Conservation (phyloP, 2,113 vertebrate species). For the Acrocephalus kingi region DNA sequence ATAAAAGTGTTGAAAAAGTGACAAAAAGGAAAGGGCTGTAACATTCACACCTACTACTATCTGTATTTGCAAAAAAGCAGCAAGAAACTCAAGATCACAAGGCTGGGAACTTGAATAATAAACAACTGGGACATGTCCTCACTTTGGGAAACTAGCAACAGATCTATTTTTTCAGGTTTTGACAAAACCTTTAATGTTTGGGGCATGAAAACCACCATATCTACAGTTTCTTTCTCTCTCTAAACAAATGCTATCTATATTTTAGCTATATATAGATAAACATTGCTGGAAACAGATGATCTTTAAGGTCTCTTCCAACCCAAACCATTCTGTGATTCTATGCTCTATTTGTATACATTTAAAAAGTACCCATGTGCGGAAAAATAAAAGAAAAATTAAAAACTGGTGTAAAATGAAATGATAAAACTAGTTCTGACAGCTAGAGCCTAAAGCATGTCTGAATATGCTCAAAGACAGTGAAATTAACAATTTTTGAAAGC, state of each 20-base stretch:
- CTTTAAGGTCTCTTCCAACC: neutral
- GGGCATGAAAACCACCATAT: neutral
- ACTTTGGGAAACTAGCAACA: neutral
- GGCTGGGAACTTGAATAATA: slow-evolving; percentile 29
- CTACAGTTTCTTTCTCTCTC: neutral
- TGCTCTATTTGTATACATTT: neutral
- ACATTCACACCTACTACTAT: slow-evolving; percentile 36
- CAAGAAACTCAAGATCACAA: slow-evolving; percentile 19
- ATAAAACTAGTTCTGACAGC: neutral
- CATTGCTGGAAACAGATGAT: neutral
- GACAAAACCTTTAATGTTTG: neutral
- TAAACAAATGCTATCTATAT: neutral
- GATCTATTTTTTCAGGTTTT: neutral
- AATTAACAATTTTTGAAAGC: neutral
- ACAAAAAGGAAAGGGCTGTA: slow-evolving; percentile 1
- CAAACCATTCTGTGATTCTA: neutral
- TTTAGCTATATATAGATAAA: neutral
- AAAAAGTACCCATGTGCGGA: neutral
- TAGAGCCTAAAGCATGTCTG: neutral
- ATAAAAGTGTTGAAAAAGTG: slow-evolving; percentile 14
- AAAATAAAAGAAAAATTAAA: neutral
- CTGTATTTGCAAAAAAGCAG: slow-evolving; percentile 18
- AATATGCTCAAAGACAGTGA: neutral
- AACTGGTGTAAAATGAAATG: neutral
- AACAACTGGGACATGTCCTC: slow-evolving; percentile 17